phyloP scores from a whole-genome alignment of 2,888 invertebrate species.

The Sarcophaga carnaria region DNA sequence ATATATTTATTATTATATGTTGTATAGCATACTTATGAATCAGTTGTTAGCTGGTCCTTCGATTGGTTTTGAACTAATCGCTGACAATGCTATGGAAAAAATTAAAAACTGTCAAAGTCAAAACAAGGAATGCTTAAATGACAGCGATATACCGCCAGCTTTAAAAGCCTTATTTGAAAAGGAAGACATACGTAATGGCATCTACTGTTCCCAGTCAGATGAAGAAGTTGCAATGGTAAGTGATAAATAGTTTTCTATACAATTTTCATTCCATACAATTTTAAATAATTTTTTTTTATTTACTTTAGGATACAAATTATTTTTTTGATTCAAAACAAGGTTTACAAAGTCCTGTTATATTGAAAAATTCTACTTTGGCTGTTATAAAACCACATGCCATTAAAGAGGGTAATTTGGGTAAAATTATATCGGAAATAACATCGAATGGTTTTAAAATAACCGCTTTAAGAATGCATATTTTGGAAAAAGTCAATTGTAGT shows the following conservation, averaged over 20 bases:
- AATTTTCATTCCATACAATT: neutral
- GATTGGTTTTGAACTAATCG: slow-evolving; percentile 79
- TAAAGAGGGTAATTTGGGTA: slow-evolving; percentile 87
- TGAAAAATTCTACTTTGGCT: slow-evolving; percentile 89
- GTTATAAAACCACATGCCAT: slow-evolving; percentile 95
- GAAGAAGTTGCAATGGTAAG: slow-evolving; percentile 78
- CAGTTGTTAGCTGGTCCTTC: slow-evolving; percentile 76
- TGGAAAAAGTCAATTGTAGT: slow-evolving; percentile 92
- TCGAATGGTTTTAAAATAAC: slow-evolving; percentile 90
- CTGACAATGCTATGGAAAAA: slow-evolving; percentile 79
- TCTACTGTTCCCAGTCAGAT: slow-evolving; percentile 85
- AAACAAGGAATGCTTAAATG: slow-evolving; percentile 68
- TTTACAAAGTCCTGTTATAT: slow-evolving; percentile 83
- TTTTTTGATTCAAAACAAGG: slow-evolving; percentile 85
- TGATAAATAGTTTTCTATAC: neutral
- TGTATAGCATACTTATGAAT: slow-evolving; percentile 75
- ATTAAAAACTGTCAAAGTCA: slow-evolving; percentile 74
- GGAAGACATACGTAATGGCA: slow-evolving; percentile 86
- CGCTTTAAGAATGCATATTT: slow-evolving; percentile 89
- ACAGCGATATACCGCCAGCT: slow-evolving; percentile 72
- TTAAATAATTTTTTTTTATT: neutral
- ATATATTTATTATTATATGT: neutral
- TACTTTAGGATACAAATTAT: slow-evolving; percentile 82
- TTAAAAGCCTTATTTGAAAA: slow-evolving; percentile 87
- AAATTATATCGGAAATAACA: slow-evolving; percentile 88